Conservation (phyloP, 2,113 vertebrate genomes). For the Oreochromis spilurus region DNA sequence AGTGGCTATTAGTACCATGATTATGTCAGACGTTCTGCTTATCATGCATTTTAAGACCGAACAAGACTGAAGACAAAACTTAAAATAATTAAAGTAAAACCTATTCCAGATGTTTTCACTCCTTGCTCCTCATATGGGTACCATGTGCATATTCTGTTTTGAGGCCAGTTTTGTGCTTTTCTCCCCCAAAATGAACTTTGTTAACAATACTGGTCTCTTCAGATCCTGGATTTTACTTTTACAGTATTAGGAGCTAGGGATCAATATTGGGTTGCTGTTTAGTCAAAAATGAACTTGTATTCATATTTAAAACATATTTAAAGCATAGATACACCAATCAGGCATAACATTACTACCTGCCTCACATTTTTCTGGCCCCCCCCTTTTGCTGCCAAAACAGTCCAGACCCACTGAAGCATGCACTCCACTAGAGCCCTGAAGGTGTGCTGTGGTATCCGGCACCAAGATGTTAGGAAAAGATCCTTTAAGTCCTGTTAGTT, state of each 20-base stretch:
- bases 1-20: neutral
- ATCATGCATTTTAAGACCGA: neutral
- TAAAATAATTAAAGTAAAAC: neutral
- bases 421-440: neutral
- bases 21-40: neutral
- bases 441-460: neutral
- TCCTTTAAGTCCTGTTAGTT: neutral
- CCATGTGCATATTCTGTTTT: neutral
- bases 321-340: neutral
- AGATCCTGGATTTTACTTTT: neutral
- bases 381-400: neutral
- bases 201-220: neutral
- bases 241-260: neutral
- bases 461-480: neutral
- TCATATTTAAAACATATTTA: neutral
- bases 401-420: neutral
- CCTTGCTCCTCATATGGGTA: constrained; percentile 17
- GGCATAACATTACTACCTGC: neutral
- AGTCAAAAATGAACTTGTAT: neutral
- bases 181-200: constrained; percentile 27
- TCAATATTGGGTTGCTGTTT: neutral
- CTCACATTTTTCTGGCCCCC: neutral
- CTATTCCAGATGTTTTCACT: constrained; percentile 30
- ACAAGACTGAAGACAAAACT: neutral
- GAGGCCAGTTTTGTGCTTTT: neutral